Percentiles rank a stretch among this genome's conserved stretches.
These are phyloP conservation scores for Vulpes lagopus DNA, from an alignment of 2,113 vertebrate genomes.

Conservation along the genomic window DNA sequence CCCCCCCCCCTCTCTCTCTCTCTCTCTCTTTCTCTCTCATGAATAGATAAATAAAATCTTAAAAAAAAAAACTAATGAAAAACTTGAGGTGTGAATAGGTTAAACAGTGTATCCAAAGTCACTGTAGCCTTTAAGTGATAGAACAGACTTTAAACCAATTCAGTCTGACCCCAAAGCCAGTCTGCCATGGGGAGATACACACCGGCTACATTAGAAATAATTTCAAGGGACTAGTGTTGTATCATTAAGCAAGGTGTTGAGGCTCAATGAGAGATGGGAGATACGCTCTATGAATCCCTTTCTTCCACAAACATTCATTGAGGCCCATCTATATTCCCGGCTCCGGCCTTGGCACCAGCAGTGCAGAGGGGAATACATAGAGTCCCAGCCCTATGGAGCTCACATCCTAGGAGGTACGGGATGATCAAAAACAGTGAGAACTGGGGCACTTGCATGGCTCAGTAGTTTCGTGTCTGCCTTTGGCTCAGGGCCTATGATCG, in stretches of 20 bases:
- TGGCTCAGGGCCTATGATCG: too few relatives aligned
- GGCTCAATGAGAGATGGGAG: not conserved
- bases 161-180: not conserved
- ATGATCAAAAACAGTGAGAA: not conserved
- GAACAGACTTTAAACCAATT: conserved; percentile 45
- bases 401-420: not conserved
- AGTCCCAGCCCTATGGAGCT: not conserved
- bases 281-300: not conserved
- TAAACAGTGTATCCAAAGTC: not conserved
- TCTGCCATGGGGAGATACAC: not conserved
- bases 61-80: not conserved
- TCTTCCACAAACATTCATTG: not conserved
- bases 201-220: not conserved
- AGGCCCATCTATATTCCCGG: not conserved
- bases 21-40: too few relatives aligned
- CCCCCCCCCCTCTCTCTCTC: too few relatives aligned
- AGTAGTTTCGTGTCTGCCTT: too few relatives aligned
- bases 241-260: not conserved
- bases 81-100: not conserved
- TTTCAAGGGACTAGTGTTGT: not conserved
- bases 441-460: too few relatives aligned
- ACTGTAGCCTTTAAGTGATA: conserved; percentile 10
- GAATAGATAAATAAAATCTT: too few relatives aligned
- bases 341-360: not conserved
- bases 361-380: not conserved